Evolutionary conservation across 1,140 invertebrate species (phyloP), one percentile per base, ranked within the genome.

Genomic region (Pseudomyrmex flavicornis): DNA sequence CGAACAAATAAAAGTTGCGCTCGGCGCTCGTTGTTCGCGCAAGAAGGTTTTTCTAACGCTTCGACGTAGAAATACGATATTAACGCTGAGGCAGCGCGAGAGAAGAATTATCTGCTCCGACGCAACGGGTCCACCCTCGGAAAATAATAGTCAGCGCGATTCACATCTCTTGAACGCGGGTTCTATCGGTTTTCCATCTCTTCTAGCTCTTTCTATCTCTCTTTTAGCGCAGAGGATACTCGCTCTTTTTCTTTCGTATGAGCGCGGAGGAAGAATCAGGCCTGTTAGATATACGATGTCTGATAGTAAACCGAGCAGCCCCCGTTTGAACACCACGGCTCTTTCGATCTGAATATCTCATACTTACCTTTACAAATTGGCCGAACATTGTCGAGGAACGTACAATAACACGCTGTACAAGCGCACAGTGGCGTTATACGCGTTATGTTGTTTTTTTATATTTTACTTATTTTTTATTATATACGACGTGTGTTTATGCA

Each of bases 311-410:
- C 56, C 83, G 61, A 89, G 85, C 85, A 80, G 62, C 74, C 46
- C 5, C 63, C 63, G 82, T 69, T 68, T 17, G 35, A 52, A 9
- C 63, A 77, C 12, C 48, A 9, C 22, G 46, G 35, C 17, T 77
- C 50, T 68, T 4, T 68, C 72, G 58, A 74, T 84, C 65, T 50
- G 52, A 82, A 86, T 79, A 79, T 62, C 63, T 76, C 56, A 72
- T 74, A 87, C 62, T 87, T 87, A 83, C 15, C 73, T 73, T 72
- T 73, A 85, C 68, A 85, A 87, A 87, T 85, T 83, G 73, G 59
- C 46, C 50, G 73, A 63, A 68, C 61, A 13, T 20, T 17, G 4
- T 20, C 20, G 68, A 82, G 13, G 12, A 15, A 80, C 20, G 56
- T 20, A 22, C 26, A 46, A 4, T 20, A 10, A 68, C 35, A 77